Evolutionary conservation across 2,797 vertebrate species (phyloP), one percentile per base, ranked within the genome.

Genomic region (Phrynocephalus forsythii): DNA sequence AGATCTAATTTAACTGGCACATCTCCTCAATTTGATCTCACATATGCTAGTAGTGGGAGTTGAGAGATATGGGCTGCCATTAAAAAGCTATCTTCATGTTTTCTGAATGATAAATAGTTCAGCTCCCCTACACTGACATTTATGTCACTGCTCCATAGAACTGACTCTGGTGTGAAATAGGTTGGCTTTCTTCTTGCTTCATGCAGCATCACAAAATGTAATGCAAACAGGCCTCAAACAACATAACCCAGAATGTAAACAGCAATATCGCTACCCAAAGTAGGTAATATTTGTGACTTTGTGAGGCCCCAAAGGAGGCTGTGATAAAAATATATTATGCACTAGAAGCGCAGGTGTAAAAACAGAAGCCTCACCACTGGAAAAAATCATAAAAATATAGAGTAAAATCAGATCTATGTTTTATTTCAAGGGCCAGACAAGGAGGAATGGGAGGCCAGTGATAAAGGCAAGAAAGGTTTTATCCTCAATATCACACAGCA

Each of bases 311-410:
- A 0, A 0, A 90, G 28, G 79, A 83, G 78, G 76, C 79, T 92
- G 66, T 85, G 93, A 91, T 92, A 91, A 94, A 82, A 92, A 92
- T 89, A 50, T 88, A 85, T 85, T 86, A 90, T 86, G 85, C 72
- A 86, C 80, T 86, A 88, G 88, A 92, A 91, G 86, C 2, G 5
- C 91, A 92, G 89, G 85, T 90, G 90, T 88, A 88, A 92, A 95
- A 86, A 72, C 78, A 85, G 77, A 67, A 89, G 56, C 38, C 82
- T 85, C 84, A 38, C 90, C 88, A 82, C 82, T 91, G 93, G 90
- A 94, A 95, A 95, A 92, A 93, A 93, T 89, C 91, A 92, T 89
- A 86, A 84, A 84, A 86, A 83, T 84, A 85, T 60, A 91, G 90
- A 85, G 85, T 88, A 88, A 88, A 91, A 92, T 90, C 89, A 84